A percentile compares a stretch with the other conserved stretches of the same genome.
Evolutionary conservation across 2,113 vertebrate genomes (phyloP).

Genomic region (Microcebus ravelobensis): DNA sequence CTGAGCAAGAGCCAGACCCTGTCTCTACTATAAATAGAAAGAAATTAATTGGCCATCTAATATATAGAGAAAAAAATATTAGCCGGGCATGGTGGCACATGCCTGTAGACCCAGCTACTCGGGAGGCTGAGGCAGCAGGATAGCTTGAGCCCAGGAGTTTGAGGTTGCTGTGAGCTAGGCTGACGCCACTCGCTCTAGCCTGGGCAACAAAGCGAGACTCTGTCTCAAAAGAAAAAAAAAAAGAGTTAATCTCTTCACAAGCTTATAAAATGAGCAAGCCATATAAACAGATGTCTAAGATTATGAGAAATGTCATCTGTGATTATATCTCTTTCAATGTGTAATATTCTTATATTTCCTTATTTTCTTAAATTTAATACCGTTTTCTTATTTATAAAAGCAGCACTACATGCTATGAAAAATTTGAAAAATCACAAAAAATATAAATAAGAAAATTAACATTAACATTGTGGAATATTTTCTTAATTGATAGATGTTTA

Average conservation of each 20-base stretch:
- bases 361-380: constrained; percentile 49
- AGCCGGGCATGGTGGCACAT: no score
- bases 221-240: no score
- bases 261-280: constrained; percentile 20
- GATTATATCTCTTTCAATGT: not conserved
- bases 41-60: no score
- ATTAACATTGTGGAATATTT: constrained; percentile 1
- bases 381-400: constrained; percentile 35
- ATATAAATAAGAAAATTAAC: constrained; percentile 44
- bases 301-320: not conserved
- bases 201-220: no score
- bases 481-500: not conserved
- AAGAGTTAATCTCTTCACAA: not conserved
- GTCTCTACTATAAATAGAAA: no score
- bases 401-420: not conserved
- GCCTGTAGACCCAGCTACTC: no score
- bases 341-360: not conserved
- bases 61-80: no score
- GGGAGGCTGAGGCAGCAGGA: no score
- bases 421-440: constrained; percentile 3
- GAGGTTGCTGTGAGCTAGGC: no score
- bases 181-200: no score
- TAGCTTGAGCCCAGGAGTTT: no score
- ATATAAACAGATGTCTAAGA: not conserved
- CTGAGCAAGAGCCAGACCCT: no score